Evolutionary conservation across 2,888 invertebrate genomes (phyloP).

Genomic region (Drosophila paramelanica): DNA sequence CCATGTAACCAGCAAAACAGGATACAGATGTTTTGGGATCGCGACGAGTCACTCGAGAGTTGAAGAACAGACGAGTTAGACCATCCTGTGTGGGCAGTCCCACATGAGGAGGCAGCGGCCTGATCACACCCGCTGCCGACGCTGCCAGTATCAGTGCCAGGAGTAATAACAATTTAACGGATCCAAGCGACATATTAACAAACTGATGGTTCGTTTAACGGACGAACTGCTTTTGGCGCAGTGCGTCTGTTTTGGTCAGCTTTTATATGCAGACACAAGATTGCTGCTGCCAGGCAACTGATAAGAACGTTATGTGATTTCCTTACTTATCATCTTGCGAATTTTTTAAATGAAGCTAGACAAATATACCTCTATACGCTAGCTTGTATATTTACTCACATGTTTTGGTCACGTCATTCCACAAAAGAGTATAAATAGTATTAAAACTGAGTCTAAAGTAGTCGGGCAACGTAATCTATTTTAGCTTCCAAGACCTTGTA

Average conservation of each 20-base stretch:
- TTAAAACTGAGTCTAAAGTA: conserved; percentile 1
- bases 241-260: conserved; percentile 47
- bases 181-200: conserved; percentile 27
- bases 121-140: conserved; percentile 24
- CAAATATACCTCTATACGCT: conserved; percentile 30
- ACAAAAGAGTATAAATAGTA: not conserved
- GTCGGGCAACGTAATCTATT: not conserved
- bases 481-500: not conserved
- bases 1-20: conserved; percentile 77
- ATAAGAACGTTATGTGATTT: conserved; percentile 40
- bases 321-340: conserved; percentile 44
- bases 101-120: conserved; percentile 68
- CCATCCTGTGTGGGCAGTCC: conserved; percentile 70
- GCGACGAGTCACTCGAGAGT: conserved; percentile 61
- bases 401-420: conserved; percentile 19
- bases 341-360: conserved; percentile 44
- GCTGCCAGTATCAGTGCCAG: conserved; percentile 25
- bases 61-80: conserved; percentile 71
- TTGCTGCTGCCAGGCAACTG: conserved; percentile 24
- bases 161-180: conserved; percentile 20
- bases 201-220: conserved; percentile 4
- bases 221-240: conserved; percentile 68
- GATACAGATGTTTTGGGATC: conserved; percentile 71
- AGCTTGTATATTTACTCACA: conserved; percentile 41
- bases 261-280: conserved; percentile 60